Evolutionary conservation across 2,113 vertebrate species (phyloP).

Genomic region (Apistogramma diplotaenia): DNA sequence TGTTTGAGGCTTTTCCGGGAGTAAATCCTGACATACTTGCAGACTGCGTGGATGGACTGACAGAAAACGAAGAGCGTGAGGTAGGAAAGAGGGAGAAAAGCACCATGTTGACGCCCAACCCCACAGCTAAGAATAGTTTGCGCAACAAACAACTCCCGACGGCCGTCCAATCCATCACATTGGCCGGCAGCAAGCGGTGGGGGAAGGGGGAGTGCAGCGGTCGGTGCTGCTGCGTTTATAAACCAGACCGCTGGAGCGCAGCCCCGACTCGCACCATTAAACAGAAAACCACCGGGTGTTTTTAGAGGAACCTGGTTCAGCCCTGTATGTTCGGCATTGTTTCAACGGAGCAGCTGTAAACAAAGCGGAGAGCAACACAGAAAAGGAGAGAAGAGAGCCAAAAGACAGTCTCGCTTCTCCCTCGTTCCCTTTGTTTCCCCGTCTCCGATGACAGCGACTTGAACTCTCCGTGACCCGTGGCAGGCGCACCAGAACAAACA

Average conservation of each 20-base stretch:
- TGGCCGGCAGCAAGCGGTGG: conserved; percentile 39
- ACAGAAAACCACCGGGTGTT: conserved; percentile 68
- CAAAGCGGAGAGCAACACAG: not conserved
- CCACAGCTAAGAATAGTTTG: conserved; percentile 73
- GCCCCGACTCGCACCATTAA: conserved; percentile 71
- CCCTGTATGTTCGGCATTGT: not conserved
- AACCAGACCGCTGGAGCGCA: conserved; percentile 67
- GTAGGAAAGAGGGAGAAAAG: conserved; percentile 13
- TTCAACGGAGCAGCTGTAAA: not conserved
- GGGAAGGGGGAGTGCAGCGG: conserved; percentile 5
- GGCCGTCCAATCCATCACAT: conserved; percentile 68
- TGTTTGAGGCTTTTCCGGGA: not conserved
- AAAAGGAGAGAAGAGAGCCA: not conserved
- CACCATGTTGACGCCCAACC: conserved; percentile 62
- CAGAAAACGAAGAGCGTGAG: not conserved
- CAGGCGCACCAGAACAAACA: conserved; percentile 81
- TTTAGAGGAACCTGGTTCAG: conserved; percentile 32
- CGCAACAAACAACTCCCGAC: conserved; percentile 74
- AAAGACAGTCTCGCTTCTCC: not conserved
- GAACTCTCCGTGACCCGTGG: conserved; percentile 86
- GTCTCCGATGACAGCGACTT: conserved; percentile 64
- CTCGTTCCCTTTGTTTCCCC: conserved; percentile 21
- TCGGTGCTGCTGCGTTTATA: conserved; percentile 60
- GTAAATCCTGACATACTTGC: conserved; percentile 15
- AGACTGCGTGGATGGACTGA: conserved; percentile 11